phyloP scores from a whole-genome alignment of 2,113 vertebrate genomes.

The Herpetotheres cachinnans region DNA sequence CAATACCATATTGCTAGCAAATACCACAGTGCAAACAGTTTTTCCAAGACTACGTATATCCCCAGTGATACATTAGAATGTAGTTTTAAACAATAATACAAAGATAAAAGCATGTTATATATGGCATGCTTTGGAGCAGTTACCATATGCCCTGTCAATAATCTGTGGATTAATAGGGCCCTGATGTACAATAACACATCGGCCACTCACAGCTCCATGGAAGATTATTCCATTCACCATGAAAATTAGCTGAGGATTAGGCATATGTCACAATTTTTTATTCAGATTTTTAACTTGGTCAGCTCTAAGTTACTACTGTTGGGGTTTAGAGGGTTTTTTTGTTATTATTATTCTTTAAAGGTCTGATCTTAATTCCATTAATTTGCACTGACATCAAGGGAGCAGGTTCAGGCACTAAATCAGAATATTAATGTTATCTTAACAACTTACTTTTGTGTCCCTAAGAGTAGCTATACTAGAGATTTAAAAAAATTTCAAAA shows the following conservation, averaged over 20 bases:
- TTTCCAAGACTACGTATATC: neutral
- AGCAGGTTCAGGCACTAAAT: neutral
- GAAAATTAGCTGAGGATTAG: neutral
- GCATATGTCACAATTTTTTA: neutral
- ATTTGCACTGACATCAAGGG: neutral
- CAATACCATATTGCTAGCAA: neutral
- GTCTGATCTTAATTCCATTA: neutral
- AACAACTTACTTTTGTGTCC: neutral
- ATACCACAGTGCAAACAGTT: neutral
- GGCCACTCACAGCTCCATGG: neutral
- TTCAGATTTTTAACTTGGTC: conserved; percentile 9
- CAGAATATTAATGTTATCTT: neutral
- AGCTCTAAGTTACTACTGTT: neutral
- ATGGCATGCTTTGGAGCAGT: neutral
- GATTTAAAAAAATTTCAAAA: neutral
- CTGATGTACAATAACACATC: neutral
- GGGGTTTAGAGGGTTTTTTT: rapidly evolving
- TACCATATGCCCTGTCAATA: conserved; percentile 8
- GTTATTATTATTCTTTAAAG: neutral
- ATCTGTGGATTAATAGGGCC: neutral
- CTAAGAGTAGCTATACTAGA: neutral
- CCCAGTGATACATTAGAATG: neutral
- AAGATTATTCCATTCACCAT: neutral
- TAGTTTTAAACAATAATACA: neutral
- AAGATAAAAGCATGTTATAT: neutral